Percentiles rank a stretch among this genome's conserved stretches.
Conservation (phyloP, 92 coral and sea anemone genomes). For the Zoanthus sociatus region DNA sequence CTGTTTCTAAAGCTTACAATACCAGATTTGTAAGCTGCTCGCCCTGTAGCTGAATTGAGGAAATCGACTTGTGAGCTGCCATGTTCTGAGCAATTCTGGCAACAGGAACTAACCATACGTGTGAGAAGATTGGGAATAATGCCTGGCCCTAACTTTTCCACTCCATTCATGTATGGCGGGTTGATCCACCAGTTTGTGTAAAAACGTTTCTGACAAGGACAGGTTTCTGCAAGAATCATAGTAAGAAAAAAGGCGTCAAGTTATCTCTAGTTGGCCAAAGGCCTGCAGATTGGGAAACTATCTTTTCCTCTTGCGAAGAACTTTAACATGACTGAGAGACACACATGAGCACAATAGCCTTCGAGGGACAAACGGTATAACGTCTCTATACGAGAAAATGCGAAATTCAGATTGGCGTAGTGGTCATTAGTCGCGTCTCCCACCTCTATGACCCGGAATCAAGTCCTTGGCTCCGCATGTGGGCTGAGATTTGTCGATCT, state of each 20-base stretch:
- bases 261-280: no score
- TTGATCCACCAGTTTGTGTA: conserved; percentile 67
- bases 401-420: no score
- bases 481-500: no score
- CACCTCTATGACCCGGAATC: no score
- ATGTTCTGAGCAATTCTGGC: conserved; percentile 62
- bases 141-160: conserved; percentile 21
- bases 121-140: conserved; percentile 53
- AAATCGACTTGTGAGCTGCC: conserved; percentile 23
- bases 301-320: no score
- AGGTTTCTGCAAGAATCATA: conserved; percentile 47
- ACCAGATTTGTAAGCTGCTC: conserved; percentile 43
- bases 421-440: no score
- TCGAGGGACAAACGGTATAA: no score
- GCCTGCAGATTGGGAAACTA: no score
- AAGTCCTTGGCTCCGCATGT: no score
- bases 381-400: no score
- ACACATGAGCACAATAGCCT: no score
- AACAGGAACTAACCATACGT: conserved; percentile 48
- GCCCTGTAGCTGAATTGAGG: conserved; percentile 6
- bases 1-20: conserved; percentile 40
- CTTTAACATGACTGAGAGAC: no score
- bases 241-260: not conserved
- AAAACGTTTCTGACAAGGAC: conserved; percentile 47
- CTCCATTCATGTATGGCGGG: conserved; percentile 57